These are phyloP conservation scores for Octomys mimax DNA, from an alignment of 2,797 vertebrate species.

Conservation along the genomic window DNA sequence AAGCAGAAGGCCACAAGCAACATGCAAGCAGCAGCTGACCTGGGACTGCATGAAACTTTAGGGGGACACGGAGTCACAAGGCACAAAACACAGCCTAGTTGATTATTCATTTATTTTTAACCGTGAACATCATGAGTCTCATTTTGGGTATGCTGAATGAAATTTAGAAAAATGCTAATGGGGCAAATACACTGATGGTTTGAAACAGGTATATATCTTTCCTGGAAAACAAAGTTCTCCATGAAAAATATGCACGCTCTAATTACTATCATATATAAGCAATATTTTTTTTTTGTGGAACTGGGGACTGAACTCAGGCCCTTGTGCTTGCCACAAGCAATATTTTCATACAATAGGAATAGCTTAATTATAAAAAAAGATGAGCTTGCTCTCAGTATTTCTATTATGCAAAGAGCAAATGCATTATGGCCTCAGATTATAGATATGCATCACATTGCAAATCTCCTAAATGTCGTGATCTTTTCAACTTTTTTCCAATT, in stretches of 20 bases:
- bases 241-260: not conserved
- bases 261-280: not conserved
- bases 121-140: not conserved
- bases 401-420: not conserved
- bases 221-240: not conserved
- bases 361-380: not conserved
- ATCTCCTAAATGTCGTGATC: not conserved
- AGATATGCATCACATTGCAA: not conserved
- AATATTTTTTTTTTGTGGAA: not conserved
- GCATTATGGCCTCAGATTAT: not conserved
- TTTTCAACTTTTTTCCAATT: not conserved
- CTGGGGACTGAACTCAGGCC: no score
- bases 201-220: not conserved
- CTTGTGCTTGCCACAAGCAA: not conserved
- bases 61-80: not conserved
- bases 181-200: not conserved
- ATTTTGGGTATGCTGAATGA: not conserved
- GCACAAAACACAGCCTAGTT: not conserved
- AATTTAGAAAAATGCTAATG: not conserved
- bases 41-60: not conserved
- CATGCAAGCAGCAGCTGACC: not conserved
- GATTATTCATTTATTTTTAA: slow-evolving; percentile 32
- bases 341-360: not conserved
- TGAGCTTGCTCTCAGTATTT: not conserved
- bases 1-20: not conserved